Conservation (phyloP, 2,888 invertebrate genomes). For the Euphydryas editha region DNA sequence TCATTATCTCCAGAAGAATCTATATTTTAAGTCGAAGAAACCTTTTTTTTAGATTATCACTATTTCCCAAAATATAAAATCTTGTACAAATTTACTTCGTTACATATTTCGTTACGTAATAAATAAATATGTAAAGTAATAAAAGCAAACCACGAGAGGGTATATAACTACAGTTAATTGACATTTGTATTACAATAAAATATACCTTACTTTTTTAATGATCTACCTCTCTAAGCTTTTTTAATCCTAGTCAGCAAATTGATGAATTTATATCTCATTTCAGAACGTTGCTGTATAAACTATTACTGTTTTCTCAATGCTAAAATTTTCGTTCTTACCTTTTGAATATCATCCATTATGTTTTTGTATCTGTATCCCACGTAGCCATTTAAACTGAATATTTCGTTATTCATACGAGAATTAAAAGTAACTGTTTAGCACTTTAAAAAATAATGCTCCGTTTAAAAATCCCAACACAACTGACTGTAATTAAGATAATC, state of each 20-base stretch:
- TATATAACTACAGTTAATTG: background rate
- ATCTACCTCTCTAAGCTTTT: background rate
- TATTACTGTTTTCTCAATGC: background rate
- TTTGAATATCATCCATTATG: background rate
- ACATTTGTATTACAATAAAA: background rate
- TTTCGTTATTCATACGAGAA: conserved; percentile 14
- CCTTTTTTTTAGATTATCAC: too few relatives aligned
- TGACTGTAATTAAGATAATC: conserved; percentile 23
- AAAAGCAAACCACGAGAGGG: background rate
- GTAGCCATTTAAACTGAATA: conserved; percentile 1
- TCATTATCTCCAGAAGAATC: too few relatives aligned
- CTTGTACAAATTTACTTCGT: too few relatives aligned
- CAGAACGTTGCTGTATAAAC: background rate
- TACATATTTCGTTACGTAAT: too few relatives aligned
- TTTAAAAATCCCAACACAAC: conserved; percentile 15
- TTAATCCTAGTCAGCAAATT: background rate
- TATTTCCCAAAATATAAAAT: too few relatives aligned
- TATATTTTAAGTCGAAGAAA: too few relatives aligned
- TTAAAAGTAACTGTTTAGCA: conserved; percentile 19
- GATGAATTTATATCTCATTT: background rate
- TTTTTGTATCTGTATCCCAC: background rate
- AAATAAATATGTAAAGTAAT: too few relatives aligned
- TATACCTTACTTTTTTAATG: background rate
- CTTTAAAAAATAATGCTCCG: conserved; percentile 12
- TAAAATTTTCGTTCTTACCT: background rate